phyloP scores from a whole-genome alignment of 2,113 vertebrate genomes.

The Tachysurus fulvidraco region DNA sequence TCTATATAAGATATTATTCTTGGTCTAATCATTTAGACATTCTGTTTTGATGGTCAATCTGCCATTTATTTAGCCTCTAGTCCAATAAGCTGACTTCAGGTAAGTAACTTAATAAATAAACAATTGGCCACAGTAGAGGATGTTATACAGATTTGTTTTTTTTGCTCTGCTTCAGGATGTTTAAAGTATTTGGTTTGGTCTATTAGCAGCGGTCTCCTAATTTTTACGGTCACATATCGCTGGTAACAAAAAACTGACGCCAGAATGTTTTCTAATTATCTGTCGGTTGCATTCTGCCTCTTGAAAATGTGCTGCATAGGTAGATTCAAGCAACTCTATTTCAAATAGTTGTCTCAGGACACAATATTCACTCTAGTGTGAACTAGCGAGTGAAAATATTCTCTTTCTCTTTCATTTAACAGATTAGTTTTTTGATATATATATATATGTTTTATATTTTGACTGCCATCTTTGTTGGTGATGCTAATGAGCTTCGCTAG shows the following conservation, averaged over 20 bases:
- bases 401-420: neutral
- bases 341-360: neutral
- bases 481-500: neutral
- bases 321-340: neutral
- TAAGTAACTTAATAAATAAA: neutral
- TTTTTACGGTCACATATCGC: neutral
- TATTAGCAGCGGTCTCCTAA: neutral
- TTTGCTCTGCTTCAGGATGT: neutral
- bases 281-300: neutral
- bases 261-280: neutral
- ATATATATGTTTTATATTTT: neutral
- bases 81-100: neutral
- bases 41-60: neutral
- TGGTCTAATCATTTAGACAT: neutral
- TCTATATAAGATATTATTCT: neutral
- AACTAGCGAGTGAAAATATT: neutral
- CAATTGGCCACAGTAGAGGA: neutral
- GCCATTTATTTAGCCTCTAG: neutral
- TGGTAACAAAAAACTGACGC: neutral
- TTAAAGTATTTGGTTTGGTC: too few relatives aligned
- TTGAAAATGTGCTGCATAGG: neutral
- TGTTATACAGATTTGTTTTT: too few relatives aligned
- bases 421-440: neutral
- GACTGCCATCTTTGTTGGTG: neutral
- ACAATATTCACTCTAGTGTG: too few relatives aligned